These are phyloP conservation scores for Parauchenoglanis ngamensis DNA, from an alignment of 2,797 vertebrate species.

Conservation along the genomic window DNA sequence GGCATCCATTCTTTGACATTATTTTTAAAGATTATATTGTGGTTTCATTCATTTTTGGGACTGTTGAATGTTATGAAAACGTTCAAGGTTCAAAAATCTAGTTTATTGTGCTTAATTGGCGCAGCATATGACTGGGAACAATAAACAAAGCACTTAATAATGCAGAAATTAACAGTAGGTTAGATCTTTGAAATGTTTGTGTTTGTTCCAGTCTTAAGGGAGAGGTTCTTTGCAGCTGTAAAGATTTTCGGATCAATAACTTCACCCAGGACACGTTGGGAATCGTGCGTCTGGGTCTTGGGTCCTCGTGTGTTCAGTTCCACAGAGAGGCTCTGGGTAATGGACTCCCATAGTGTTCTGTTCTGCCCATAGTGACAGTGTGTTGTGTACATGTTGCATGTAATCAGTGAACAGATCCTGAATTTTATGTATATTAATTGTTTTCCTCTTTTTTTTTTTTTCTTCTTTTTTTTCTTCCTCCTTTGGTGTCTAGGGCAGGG, in stretches of 20 bases:
- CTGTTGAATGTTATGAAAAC: neutral
- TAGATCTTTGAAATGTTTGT: neutral
- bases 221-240: conserved; percentile 84
- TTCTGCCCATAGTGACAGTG: neutral
- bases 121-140: neutral
- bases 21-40: neutral
- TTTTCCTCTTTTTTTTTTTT: neutral
- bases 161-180: neutral
- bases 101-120: neutral
- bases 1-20: neutral
- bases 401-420: neutral
- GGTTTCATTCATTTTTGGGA: neutral
- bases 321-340: conserved; percentile 16
- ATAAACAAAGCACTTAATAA: neutral
- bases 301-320: conserved; percentile 50
- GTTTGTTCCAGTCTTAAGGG: conserved; percentile 75
- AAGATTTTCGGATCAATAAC: conserved; percentile 87
- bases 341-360: neutral
- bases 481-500: conserved; percentile 40
- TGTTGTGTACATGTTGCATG: neutral
- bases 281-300: conserved; percentile 67
- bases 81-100: neutral
- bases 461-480: no score
- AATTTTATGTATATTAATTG: neutral
- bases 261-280: conserved; percentile 73